Evolutionary conservation across 2,888 invertebrate species (phyloP).

Genomic region (Sarcophaga variegata): DNA sequence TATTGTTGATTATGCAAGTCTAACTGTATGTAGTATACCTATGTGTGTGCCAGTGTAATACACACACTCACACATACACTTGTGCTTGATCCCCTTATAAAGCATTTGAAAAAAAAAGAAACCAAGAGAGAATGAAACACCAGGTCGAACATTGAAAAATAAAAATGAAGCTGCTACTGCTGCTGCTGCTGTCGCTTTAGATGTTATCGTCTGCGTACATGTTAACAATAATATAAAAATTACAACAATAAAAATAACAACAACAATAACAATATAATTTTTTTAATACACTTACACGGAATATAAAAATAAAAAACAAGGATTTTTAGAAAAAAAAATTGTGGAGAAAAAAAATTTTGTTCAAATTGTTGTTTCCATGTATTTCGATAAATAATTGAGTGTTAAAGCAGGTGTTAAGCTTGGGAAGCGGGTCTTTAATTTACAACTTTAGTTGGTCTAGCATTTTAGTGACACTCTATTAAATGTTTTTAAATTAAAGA

Average conservation of each 20-base stretch:
- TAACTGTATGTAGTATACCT: neutral
- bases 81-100: neutral
- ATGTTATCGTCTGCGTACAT: conserved; percentile 8
- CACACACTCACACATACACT: neutral
- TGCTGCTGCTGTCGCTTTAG: neutral
- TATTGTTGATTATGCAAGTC: conserved; percentile 6
- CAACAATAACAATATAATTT: neutral
- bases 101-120: neutral
- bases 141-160: neutral
- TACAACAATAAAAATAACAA: neutral
- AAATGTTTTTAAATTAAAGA: no score
- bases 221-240: conserved; percentile 26
- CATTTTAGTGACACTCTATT: no score
- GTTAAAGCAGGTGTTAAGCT: neutral
- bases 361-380: neutral
- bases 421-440: neutral
- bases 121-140: neutral
- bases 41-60: conserved; percentile 14
- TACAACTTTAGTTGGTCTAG: no score
- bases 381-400: neutral
- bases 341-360: neutral
- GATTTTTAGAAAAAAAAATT: neutral
- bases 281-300: no score
- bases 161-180: neutral
- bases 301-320: neutral